Percentiles rank a stretch among this genome's conserved stretches.
Evolutionary conservation across 2,888 invertebrate genomes (phyloP).

Genomic region (Erannis defoliaria): DNA sequence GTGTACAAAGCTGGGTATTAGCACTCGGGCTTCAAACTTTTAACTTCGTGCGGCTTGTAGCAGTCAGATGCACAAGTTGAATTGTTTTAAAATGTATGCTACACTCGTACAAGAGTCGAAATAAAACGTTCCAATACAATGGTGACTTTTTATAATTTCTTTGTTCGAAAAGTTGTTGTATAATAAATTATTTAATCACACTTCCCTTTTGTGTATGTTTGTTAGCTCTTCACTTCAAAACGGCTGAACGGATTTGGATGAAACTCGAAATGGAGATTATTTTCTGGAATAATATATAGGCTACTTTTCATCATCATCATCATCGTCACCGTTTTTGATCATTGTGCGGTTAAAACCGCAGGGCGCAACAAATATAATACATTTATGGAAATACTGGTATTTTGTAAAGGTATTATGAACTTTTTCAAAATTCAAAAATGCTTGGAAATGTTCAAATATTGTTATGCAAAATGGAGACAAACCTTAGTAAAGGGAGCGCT

Average conservation of each 20-base stretch:
- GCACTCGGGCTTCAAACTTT: constrained; percentile 25
- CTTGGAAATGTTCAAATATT: too few relatives aligned
- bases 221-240: too few relatives aligned
- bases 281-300: too few relatives aligned
- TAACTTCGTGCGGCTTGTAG: constrained; percentile 28
- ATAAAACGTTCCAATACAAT: constrained; percentile 23
- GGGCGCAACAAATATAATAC: not conserved
- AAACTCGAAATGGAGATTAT: too few relatives aligned
- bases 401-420: not conserved
- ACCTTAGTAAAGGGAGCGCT: constrained; percentile 31
- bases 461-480: not conserved
- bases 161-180: constrained; percentile 2
- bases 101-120: constrained; percentile 5
- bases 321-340: too few relatives aligned
- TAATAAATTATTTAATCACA: not conserved
- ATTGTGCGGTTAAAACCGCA: too few relatives aligned
- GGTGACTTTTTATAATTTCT: constrained; percentile 9
- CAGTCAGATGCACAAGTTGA: constrained; percentile 31
- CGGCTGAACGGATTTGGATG: too few relatives aligned
- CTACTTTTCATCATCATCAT: too few relatives aligned
- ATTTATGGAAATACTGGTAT: not conserved
- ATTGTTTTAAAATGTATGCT: constrained; percentile 31
- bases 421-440: too few relatives aligned
- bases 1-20: constrained; percentile 16
- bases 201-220: too few relatives aligned